Base-by-base conservation (phyloP, 2,888 invertebrate genomes). In the Ametastegia equiseti region DNA sequence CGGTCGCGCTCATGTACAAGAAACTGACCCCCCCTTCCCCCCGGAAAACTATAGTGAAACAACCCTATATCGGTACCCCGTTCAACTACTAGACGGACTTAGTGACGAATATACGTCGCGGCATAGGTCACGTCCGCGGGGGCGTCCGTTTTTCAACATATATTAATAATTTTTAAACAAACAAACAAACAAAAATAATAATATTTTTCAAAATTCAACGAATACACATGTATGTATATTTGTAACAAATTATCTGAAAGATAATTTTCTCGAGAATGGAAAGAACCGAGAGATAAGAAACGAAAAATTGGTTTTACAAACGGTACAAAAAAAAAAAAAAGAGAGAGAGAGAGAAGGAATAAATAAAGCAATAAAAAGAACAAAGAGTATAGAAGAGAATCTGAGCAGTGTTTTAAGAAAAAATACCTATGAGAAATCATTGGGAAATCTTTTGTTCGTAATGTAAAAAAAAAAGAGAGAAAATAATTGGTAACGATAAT, bases 1-100 rank as follows among this genome's bases (percentile, higher is more conserved):
- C 87, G 88, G 89, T 90, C 90, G 91, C 90, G 90, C 90, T 88
- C 91, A 89, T 89, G 78, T 78, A 89, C 89, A 91, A 90, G 89
- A 89, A 88, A 81, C 77, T 79, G 78, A 78, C 78, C 78, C 78
- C 60, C 78, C 78, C 77, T 79, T 60, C 60, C 78, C 78, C 78
- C 60, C 78, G 60, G 60, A 75, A 75, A 75, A 75, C 50, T 33
- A 67, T 5, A 39, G 75, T 75, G 75, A 75, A 75, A 47, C 30
- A 23, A 54, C 30, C 33, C 54, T 54, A 15, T 13, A 9, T 50
- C 75, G 75, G 54, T 75, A 50, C 33, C 13, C 75, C 11, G 36
- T n/a, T n/a, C n/a, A n/a, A n/a, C n/a, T n/a, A n/a, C n/a, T n/a
- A 50, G 33, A 50, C 75, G 33, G 75, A 75, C 50, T n/a, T 50